A percentile compares a stretch with the other conserved stretches of the same genome.
phyloP scores from a whole-genome alignment of 2,113 vertebrate genomes.

The Gorsachius goisagi region DNA sequence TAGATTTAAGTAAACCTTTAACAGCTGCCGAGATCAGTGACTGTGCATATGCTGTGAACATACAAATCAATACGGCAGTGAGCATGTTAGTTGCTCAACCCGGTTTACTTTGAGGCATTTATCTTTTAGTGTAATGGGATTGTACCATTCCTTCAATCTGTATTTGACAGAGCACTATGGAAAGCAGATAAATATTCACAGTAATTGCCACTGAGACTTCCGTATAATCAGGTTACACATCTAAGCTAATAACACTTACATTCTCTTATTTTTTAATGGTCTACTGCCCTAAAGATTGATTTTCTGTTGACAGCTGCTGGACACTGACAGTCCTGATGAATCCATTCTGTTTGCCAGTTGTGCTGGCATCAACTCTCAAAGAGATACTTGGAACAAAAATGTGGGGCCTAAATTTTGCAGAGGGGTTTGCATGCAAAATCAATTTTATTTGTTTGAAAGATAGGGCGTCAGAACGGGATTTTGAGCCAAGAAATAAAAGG shows the following conservation, averaged over 20 bases:
- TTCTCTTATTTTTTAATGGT: background rate
- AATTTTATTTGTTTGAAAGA: background rate
- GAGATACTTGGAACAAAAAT: background rate
- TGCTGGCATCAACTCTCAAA: background rate
- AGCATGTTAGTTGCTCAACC: background rate
- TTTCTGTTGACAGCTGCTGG: conserved; percentile 8
- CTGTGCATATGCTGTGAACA: background rate
- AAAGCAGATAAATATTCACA: conserved; percentile 30
- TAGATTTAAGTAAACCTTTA: background rate
- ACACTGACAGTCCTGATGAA: background rate
- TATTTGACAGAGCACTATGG: conserved; percentile 1
- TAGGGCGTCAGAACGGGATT: background rate
- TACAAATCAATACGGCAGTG: background rate
- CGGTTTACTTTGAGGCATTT: conserved; percentile 10
- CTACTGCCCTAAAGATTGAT: conserved; percentile 31
- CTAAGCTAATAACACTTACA: conserved; percentile 8
- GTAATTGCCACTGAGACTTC: background rate
- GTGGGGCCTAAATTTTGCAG: background rate
- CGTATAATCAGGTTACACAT: conserved; percentile 2
- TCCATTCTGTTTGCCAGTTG: background rate
- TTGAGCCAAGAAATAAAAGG: background rate
- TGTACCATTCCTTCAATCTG: background rate
- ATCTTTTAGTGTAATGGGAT: conserved; percentile 2
- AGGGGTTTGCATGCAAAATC: background rate
- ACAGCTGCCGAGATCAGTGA: background rate